Evolutionary conservation across 37 sponge, comb jelly and placozoan genomes (phyloP), one percentile per base, ranked within the genome.

Genomic region (Hormiphora californensis): DNA sequence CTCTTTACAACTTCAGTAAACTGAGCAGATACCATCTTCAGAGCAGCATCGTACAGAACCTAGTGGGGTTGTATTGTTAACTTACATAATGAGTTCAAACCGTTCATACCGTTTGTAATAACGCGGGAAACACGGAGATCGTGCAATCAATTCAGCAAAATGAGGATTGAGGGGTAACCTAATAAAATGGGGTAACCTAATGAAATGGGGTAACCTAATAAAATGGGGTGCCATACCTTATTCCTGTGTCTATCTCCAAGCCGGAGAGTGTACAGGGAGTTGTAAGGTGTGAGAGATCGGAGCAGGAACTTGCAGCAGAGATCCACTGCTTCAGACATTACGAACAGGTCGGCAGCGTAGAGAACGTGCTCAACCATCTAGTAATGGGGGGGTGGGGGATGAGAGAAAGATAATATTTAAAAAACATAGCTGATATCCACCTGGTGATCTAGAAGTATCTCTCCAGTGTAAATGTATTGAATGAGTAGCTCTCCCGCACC

Each of bases 271-370:
- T 73, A 73, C 4, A 73, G 81, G 43, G 36, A 73, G 44, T 73
- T 73, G 81, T 73, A 73, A n/a, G 32, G 32, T 8, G 81, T 73
- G 44, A 73, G 81, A 3, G 81, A 73, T 40, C 81, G 32, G 36
- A 73, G 46, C 3, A 73, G 27, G 81, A 73, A 73, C 44, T 73
- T 73, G 22, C 81, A 73, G 81, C 81, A 73, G 28, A 73, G 35
- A 28, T 41, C 43, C n/a, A 73, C 81, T 22, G 81, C 81, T 28
- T 73, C 81, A 40, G 81, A 46, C 7, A 73, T 73, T 25, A 43
- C 81, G 23, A 73, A 73, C 46, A 73, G 9, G 81, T 73, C 81
- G 2, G 81, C 81, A 33, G 81, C 81, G 46, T 73, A 73, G 28
- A 73, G 25, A 7, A 73, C 81, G 12, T 27, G 81, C 23, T 73